Conservation (phyloP, 1,140 invertebrate genomes). For the Ips typographus region DNA sequence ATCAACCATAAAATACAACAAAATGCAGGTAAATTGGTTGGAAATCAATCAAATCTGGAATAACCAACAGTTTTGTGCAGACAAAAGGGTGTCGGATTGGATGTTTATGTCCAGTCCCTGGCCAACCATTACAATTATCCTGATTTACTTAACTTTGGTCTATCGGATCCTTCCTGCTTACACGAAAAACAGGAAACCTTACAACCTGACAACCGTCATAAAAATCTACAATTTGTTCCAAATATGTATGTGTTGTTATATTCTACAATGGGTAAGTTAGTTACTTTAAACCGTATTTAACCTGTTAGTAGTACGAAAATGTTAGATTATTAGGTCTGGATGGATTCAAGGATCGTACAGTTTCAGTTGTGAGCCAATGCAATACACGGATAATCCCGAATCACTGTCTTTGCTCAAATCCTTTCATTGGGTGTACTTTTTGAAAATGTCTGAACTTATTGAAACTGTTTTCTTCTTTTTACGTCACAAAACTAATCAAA, state of each 20-base stretch:
- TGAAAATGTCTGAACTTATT: conserved; percentile 55
- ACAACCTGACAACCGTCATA: conserved; percentile 59
- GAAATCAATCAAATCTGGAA: too few relatives aligned
- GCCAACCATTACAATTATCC: conserved; percentile 57
- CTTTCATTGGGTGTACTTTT: conserved; percentile 54
- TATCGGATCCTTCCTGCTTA: conserved; percentile 63
- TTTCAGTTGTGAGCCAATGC: conserved; percentile 66
- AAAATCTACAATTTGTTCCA: conserved; percentile 64
- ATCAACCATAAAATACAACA: too few relatives aligned
- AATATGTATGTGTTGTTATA: conserved; percentile 54
- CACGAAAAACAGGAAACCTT: conserved; percentile 64
- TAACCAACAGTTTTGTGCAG: conserved; percentile 1
- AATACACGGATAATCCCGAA: conserved; percentile 62
- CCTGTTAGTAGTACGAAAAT: neutral
- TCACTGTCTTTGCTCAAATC: conserved; percentile 59
- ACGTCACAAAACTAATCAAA: conserved; percentile 70
- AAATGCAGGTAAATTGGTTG: too few relatives aligned
- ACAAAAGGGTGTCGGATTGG: conserved; percentile 51
- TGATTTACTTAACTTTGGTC: conserved; percentile 65
- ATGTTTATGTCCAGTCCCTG: conserved; percentile 59
- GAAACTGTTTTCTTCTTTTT: conserved; percentile 68
- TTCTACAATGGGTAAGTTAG: conserved; percentile 53
- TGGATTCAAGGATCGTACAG: conserved; percentile 53
- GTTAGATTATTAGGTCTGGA: conserved; percentile 33
- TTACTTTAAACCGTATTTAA: neutral